Evolutionary conservation across 2,113 vertebrate species (phyloP), one percentile per base, ranked within the genome.

Genomic region (Amblyopsis rosae): DNA sequence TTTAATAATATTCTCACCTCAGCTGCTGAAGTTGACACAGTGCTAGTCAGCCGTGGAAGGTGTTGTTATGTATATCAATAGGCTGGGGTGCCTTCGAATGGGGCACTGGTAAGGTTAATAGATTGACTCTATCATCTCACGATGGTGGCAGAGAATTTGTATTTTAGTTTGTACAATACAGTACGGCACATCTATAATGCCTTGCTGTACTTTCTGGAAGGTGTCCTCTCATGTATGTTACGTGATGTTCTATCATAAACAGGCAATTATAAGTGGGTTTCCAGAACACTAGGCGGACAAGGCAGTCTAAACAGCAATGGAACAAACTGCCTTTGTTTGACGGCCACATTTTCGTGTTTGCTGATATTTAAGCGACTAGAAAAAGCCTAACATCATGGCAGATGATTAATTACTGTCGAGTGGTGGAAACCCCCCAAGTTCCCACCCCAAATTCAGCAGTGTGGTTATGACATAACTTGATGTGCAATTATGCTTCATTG

Each of bases 351-450:
- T 33, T 56, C 15, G 49, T 33, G 45, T 68, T 47, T 11, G 41
- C 46, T 57, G 55, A 61, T 47, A 32, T 16, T 63, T 12, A 58
- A n/a, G 62, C 16, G 58, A 49, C 32, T 26, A 65, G 58, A 46
- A 59, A 69, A 64, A 15, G 55, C 62, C 47, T 33, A 53, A 12
- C 58, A n/a, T 49, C 35, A 59, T 71, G 59, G 16, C 32, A 68
- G 81, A 75, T 35, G 65, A 68, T 80, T 70, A 72, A 64, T 81
- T 70, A 72, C 50, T 54, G 69, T 76, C 15, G 63, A 69, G 56
- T 17, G 62, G 65, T 2, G 12, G 26, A 69, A 72, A 17, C n/a
- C 58, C 67, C 70, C 47, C 16, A 51, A 56, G 72, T 70, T 13
- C 62, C 47, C 60, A 57, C 45, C 62, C 49, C 48, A 41, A 41